Evolutionary conservation across 2,888 invertebrate genomes (phyloP).

Genomic region (Nebria brevicollis): DNA sequence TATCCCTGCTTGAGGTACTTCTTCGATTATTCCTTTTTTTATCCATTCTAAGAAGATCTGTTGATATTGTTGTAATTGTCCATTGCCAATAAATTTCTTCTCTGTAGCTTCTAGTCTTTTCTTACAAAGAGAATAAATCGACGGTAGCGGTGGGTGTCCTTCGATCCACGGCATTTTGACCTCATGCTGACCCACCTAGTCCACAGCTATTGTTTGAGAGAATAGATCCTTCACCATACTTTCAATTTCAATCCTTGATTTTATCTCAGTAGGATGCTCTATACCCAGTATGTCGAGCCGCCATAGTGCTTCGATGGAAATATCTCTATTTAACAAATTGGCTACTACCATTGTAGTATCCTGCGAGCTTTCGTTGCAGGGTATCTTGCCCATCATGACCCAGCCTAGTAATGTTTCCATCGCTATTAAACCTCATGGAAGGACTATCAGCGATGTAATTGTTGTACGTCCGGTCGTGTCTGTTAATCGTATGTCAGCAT

Average conservation of each 20-base stretch:
- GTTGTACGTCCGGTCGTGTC: conserved; percentile 29
- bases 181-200: conserved; percentile 54
- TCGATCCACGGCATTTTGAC: conserved; percentile 49
- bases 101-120: conserved; percentile 30
- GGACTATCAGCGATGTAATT: conserved; percentile 12
- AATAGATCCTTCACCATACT: conserved; percentile 52
- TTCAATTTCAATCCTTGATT: conserved; percentile 49
- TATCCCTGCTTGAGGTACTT: conserved; percentile 30
- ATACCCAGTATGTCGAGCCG: conserved; percentile 55
- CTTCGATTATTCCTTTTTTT: conserved; percentile 47
- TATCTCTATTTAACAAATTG: conserved; percentile 27
- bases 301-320: conserved; percentile 54
- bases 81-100: conserved; percentile 49
- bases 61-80: conserved; percentile 50
- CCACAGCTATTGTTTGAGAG: conserved; percentile 51
- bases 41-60: conserved; percentile 54
- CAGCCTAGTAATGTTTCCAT: conserved; percentile 53
- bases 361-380: conserved; percentile 24
- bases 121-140: too few species aligned
- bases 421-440: conserved; percentile 51
- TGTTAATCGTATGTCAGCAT: conserved; percentile 7
- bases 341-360: conserved; percentile 42
- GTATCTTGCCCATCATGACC: conserved; percentile 52
- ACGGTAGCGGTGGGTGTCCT: too few species aligned
- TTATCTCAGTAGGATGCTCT: conserved; percentile 52